Conservation (phyloP, 2,888 invertebrate species). For the Conops quadrifasciatus region DNA sequence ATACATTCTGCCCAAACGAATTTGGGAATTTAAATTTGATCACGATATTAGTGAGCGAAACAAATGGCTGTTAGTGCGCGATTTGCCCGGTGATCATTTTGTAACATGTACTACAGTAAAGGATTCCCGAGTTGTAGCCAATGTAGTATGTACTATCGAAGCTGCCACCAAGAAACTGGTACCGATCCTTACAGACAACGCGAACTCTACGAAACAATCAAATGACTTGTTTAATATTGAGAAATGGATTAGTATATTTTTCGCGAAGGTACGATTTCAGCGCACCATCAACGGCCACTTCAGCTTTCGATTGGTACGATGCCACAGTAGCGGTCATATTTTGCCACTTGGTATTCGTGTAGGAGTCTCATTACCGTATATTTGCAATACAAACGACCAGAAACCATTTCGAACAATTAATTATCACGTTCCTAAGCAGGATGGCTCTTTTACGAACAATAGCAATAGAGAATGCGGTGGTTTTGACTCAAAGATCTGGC, state of each 20-base stretch:
- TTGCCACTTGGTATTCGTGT: constrained; percentile 76
- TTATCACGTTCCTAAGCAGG: constrained; percentile 69
- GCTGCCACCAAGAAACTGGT: constrained; percentile 73
- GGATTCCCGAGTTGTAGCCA: constrained; percentile 79
- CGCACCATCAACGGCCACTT: constrained; percentile 80
- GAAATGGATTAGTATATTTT: constrained; percentile 77
- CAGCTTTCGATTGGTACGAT: constrained; percentile 78
- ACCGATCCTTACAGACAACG: constrained; percentile 61
- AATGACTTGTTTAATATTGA: constrained; percentile 75
- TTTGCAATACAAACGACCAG: constrained; percentile 70
- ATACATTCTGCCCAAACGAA: constrained; percentile 74
- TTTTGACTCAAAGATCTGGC: constrained; percentile 55
- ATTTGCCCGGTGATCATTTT: constrained; percentile 78
- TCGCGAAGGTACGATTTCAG: constrained; percentile 71
- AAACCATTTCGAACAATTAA: constrained; percentile 68
- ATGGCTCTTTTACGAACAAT: constrained; percentile 53
- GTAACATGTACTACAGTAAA: constrained; percentile 85
- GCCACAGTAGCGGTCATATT: constrained; percentile 69
- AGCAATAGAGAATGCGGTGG: too few species aligned
- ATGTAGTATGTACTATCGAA: constrained; percentile 81
- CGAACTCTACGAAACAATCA: neutral
- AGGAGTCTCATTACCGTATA: constrained; percentile 82
- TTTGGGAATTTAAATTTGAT: constrained; percentile 72
- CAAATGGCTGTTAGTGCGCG: constrained; percentile 82
- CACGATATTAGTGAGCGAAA: constrained; percentile 72